A percentile compares a stretch with the other conserved stretches of the same genome.
phyloP scores from a whole-genome alignment of 92 coral and sea anemone species.

The Epizoanthus stellaris region DNA sequence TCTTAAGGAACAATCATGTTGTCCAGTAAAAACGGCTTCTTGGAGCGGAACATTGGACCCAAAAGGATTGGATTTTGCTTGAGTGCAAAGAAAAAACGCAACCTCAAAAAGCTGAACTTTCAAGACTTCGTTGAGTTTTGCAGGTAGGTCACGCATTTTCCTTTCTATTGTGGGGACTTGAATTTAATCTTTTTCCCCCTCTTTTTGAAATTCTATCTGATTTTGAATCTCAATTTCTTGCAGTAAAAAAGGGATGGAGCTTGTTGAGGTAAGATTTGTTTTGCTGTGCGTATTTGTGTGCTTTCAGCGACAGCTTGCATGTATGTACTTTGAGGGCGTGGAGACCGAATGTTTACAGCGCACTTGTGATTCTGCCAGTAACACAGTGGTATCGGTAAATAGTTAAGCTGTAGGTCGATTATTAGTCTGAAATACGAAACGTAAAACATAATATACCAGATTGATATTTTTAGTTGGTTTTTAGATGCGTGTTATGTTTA shows the following conservation, averaged over 20 bases:
- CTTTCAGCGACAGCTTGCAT: constrained; percentile 27
- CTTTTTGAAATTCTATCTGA: background rate
- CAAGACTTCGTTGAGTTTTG: constrained; percentile 89
- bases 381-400: background rate
- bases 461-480: background rate
- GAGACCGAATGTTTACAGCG: constrained; percentile 19
- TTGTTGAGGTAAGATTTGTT: constrained; percentile 82
- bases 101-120: constrained; percentile 68
- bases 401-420: background rate
- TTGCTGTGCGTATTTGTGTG: constrained; percentile 11
- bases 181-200: background rate
- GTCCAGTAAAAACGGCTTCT: constrained; percentile 58
- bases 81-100: constrained; percentile 95
- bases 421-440: background rate
- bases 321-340: constrained; percentile 17
- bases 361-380: background rate
- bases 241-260: constrained; percentile 94
- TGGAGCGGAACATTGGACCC: constrained; percentile 57
- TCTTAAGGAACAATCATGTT: constrained; percentile 55
- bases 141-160: constrained; percentile 62
- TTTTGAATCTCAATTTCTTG: constrained; percentile 21
- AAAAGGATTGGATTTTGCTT: constrained; percentile 87
- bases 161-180: background rate
- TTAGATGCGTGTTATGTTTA: background rate
- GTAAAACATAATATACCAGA: background rate